phyloP scores from a whole-genome alignment of 2,888 invertebrate genomes.

The Patella ulyssiponensis region DNA sequence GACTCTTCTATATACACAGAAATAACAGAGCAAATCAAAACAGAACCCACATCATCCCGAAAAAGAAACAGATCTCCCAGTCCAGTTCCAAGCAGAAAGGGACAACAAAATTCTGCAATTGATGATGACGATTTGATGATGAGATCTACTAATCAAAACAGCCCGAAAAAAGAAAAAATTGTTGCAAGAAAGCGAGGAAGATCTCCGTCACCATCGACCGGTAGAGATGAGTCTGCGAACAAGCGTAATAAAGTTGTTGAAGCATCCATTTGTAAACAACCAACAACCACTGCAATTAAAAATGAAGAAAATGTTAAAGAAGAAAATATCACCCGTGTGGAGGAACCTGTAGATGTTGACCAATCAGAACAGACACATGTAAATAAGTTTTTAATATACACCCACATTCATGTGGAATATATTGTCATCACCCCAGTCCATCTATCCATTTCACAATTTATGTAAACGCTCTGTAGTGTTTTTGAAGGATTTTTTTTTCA shows the following conservation, averaged over 20 bases:
- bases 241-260: not conserved
- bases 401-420: no score
- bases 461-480: no score
- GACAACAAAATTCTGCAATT: no score
- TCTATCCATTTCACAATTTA: no score
- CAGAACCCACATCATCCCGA: not conserved
- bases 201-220: constrained; percentile 14
- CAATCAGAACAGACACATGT: no score
- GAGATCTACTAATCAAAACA: no score
- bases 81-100: not conserved
- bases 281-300: not conserved
- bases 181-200: not conserved
- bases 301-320: not conserved
- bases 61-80: not conserved
- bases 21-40: not conserved
- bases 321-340: not conserved
- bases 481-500: no score
- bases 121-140: no score
- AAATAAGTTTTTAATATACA: no score
- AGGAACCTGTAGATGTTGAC: no score
- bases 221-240: not conserved
- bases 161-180: not conserved
- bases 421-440: no score
- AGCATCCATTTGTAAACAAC: not conserved
- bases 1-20: not conserved